phyloP scores from a whole-genome alignment of 2,797 vertebrate genomes.

The Nannoperca obscura region DNA sequence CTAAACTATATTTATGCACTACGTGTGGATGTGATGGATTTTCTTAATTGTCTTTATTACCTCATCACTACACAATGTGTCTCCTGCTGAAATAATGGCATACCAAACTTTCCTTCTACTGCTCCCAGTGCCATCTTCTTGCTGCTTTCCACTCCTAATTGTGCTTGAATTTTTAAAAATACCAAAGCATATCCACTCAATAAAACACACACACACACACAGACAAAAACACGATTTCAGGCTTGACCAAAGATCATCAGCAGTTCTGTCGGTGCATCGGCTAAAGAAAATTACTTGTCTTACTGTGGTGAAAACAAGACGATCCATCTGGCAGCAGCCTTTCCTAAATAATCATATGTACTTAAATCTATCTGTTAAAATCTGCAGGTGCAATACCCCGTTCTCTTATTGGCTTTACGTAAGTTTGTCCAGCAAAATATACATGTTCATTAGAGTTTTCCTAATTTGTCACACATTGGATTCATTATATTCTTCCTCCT shows the following conservation, averaged over 20 bases:
- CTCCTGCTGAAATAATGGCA: neutral
- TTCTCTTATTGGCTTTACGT: constrained; percentile 7
- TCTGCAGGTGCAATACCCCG: neutral
- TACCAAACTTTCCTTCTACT: neutral
- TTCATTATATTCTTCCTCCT: neutral
- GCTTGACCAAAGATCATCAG: constrained; percentile 13
- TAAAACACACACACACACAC: neutral
- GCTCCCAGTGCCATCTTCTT: neutral
- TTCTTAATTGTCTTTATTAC: neutral
- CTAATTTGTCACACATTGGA: constrained; percentile 2
- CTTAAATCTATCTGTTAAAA: constrained; percentile 7
- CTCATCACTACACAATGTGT: constrained; percentile 1
- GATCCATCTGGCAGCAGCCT: neutral
- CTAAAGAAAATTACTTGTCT: constrained; percentile 27
- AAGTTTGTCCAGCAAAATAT: constrained; percentile 5
- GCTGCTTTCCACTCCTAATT: neutral
- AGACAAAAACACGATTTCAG: neutral
- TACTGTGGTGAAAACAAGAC: neutral
- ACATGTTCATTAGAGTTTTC: neutral
- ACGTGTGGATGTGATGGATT: neutral
- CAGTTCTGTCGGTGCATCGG: neutral
- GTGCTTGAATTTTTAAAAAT: constrained; percentile 15
- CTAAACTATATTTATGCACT: neutral
- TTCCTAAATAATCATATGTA: neutral
- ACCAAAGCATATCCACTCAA: constrained; percentile 5